These are phyloP conservation scores for Etia nguti DNA, from an alignment of 2,113 vertebrate genomes.

Conservation along the genomic window DNA sequence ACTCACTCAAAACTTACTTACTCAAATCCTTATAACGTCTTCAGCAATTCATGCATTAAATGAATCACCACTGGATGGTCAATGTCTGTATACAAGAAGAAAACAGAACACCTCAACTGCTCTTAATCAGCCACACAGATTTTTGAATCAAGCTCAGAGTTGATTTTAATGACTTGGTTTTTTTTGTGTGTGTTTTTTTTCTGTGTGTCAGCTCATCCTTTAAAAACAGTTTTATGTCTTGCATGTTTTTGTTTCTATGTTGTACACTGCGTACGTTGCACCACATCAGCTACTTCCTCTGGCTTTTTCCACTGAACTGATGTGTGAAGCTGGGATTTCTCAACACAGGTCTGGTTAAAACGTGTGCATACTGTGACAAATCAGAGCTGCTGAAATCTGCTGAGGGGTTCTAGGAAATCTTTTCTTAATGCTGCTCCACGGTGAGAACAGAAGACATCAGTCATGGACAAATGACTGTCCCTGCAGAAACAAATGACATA, in stretches of 20 bases:
- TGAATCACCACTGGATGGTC: background rate
- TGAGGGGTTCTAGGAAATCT: background rate
- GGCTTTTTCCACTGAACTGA: background rate
- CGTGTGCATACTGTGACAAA: accelerated
- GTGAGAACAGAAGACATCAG: background rate
- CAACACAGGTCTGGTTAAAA: accelerated
- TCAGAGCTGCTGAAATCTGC: background rate
- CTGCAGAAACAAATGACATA: background rate
- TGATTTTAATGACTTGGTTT: background rate
- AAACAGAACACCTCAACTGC: background rate
- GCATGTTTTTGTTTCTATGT: background rate
- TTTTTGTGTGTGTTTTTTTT: background rate
- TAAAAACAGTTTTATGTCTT: background rate
- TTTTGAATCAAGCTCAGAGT: background rate
- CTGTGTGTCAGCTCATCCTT: background rate
- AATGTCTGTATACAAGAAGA: background rate
- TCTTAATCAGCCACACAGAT: accelerated
- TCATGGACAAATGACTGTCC: background rate
- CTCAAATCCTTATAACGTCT: background rate
- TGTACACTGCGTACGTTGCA: background rate
- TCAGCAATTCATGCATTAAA: background rate
- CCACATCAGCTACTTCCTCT: background rate
- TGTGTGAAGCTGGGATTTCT: background rate
- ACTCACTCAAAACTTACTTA: too few species aligned
- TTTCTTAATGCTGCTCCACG: background rate